Conservation (phyloP, 2,797 vertebrate genomes). For the Craterocephalus amniculus region DNA sequence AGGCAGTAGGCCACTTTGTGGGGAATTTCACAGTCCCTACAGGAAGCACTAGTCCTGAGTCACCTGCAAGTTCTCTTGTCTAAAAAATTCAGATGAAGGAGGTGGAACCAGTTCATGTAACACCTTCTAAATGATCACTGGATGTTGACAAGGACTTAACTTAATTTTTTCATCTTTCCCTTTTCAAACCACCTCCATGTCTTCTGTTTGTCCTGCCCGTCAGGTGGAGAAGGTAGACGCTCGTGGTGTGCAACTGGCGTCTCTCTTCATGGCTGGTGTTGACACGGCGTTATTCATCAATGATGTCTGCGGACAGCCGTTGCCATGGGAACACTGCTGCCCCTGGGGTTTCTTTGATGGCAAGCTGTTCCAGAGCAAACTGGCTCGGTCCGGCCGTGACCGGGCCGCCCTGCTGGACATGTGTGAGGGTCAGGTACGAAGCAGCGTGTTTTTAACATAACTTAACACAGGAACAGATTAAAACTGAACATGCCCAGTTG, state of each 20-base stretch:
- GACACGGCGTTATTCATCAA: conserved; percentile 93
- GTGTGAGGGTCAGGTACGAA: conserved; percentile 90
- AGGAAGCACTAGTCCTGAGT: too few relatives aligned
- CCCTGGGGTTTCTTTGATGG: conserved; percentile 95
- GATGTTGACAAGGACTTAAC: background rate
- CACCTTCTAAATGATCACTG: too few relatives aligned
- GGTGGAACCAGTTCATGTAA: too few relatives aligned
- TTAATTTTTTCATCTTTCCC: background rate
- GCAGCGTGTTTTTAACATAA: too few relatives aligned
- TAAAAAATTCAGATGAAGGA: too few relatives aligned
- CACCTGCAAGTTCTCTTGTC: too few relatives aligned
- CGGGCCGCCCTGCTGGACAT: conserved; percentile 89
- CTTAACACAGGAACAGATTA: background rate
- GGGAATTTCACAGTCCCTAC: too few relatives aligned
- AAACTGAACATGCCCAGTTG: background rate
- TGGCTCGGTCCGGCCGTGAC: conserved; percentile 87
- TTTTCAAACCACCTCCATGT: background rate
- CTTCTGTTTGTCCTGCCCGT: conserved; percentile 7
- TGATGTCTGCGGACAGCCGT: conserved; percentile 92
- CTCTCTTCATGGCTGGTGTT: conserved; percentile 92
- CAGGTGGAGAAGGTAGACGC: conserved; percentile 94
- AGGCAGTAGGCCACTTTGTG: too few relatives aligned
- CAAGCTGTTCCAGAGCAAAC: conserved; percentile 93
- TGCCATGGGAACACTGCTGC: conserved; percentile 95
- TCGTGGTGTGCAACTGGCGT: conserved; percentile 91